Base-by-base conservation (phyloP, 1,140 invertebrate genomes). In the Pomacea maculata region DNA sequence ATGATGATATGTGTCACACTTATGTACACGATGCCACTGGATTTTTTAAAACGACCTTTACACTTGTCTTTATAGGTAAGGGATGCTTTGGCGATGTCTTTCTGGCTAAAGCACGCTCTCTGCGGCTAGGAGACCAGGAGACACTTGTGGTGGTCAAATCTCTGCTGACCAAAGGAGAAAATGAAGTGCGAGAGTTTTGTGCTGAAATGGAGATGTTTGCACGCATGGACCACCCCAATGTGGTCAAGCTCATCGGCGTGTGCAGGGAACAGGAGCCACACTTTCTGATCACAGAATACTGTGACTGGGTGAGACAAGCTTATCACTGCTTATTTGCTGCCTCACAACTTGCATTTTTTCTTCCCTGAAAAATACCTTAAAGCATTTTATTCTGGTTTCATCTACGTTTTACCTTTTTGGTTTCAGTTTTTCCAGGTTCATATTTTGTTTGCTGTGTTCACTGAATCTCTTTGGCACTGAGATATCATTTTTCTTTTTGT, bases 51-150 rank as follows among this genome's bases (percentile, higher is more conserved):
- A 67, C 15, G 3, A 19, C 55, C 54, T 15, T 15, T 75, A 55
- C 21, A 75, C 55, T 79, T 73, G 63, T 67, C 79, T 65, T 64
- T 80, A 17, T 80, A 93, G 96, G 97, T 57, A 95, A 96, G 61
- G 96, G 97, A 14, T 95, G 97, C 86, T 98, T 97, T 87, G 97
- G 97, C 1, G 97, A 98, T 87, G 94, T 98, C 2, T 95, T 96
- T 86, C 91, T 97, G 11, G 95, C 95, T 0, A 95, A 95, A 89
- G 93, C 93, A 12, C 89, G 91, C 82, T 88, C 88, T 21, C 86
- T 92, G 11, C 77, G 88, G 25, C 88, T 90, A n/a, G 86, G 84
- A 55, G 91, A 92, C 79, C 86, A 84, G 17, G 90, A 91, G 86
- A 92, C 89, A 82, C 93, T 95, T 25, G 92, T 93, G 17, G 93